Evolutionary conservation across 2,888 invertebrate genomes (phyloP).

Genomic region (Drosophila fungiperda): DNA sequence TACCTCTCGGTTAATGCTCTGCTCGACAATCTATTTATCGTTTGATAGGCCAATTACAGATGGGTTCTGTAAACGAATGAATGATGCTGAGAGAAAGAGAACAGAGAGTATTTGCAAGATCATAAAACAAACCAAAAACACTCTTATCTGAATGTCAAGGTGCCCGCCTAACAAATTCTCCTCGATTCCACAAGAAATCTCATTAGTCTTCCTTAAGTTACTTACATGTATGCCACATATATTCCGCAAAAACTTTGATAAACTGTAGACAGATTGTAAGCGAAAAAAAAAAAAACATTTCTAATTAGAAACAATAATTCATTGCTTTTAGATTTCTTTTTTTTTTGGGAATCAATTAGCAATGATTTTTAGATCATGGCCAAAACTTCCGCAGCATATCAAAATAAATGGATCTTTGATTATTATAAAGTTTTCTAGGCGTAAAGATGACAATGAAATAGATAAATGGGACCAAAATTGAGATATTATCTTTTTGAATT

Average conservation of each 20-base stretch:
- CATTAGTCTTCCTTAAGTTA: not conserved
- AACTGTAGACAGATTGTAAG: not conserved
- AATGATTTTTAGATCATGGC: not conserved
- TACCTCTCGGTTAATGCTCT: constrained; percentile 14
- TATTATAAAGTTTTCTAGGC: not conserved
- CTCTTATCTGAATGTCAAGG: not conserved
- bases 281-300: too few relatives aligned
- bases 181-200: not conserved
- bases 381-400: not conserved
- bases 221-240: not conserved
- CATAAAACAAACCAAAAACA: constrained; percentile 1
- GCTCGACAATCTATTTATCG: constrained; percentile 18
- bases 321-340: not conserved
- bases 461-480: not conserved
- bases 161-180: constrained; percentile 2
- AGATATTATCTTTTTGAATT: not conserved
- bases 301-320: not conserved
- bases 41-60: constrained; percentile 37
- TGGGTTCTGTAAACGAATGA: constrained; percentile 30
- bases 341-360: not conserved
- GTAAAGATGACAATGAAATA: not conserved
- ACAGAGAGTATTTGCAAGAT: not conserved
- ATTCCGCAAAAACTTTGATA: not conserved
- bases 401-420: not conserved
- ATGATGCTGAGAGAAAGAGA: not conserved